Evolutionary conservation across 2,113 vertebrate genomes (phyloP).

Genomic region (Meriones unguiculatus): DNA sequence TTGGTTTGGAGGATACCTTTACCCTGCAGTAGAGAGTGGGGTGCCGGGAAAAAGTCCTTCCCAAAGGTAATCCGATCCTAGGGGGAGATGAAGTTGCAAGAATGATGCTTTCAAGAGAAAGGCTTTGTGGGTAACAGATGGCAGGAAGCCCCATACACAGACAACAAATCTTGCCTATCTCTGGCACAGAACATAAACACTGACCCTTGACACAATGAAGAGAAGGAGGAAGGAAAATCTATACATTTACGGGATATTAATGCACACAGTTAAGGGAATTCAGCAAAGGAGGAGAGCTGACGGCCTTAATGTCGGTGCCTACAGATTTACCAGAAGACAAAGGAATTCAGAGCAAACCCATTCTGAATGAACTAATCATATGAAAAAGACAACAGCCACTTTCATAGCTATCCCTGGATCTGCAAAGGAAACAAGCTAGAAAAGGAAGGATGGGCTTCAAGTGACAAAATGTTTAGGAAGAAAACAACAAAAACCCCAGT

Average conservation of each 20-base stretch:
- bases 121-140: background rate
- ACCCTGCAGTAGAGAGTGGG: background rate
- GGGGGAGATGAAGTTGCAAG: background rate
- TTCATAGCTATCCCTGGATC: background rate
- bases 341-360: background rate
- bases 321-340: conserved; percentile 54
- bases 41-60: background rate
- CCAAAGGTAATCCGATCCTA: background rate
- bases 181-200: background rate
- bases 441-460: background rate
- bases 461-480: background rate
- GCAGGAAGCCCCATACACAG: background rate
- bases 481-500: background rate
- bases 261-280: background rate
- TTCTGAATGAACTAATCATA: background rate
- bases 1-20: background rate
- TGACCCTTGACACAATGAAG: background rate
- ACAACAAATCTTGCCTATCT: background rate
- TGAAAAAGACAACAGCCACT: background rate
- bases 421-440: conserved; percentile 10
- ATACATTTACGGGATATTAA: background rate
- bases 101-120: rapidly evolving
- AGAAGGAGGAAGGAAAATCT: conserved; percentile 26
- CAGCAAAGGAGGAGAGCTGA: background rate
- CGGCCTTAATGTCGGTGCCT: background rate